phyloP scores from a whole-genome alignment of 1,140 invertebrate genomes.

The Drosophila malerkotliana region DNA sequence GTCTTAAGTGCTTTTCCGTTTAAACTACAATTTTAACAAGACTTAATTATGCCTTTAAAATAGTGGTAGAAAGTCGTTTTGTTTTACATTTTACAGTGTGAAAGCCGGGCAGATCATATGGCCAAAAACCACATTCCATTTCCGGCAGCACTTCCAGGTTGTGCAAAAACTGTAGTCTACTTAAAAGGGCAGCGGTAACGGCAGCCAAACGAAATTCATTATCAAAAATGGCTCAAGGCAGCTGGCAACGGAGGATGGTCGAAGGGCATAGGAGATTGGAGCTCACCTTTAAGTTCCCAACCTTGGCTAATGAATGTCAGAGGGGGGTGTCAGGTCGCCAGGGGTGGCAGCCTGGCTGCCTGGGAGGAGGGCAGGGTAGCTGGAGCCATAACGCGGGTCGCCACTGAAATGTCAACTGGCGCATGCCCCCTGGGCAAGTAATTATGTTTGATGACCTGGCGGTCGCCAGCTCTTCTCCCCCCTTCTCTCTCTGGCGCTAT shows the following conservation, averaged over 20 bases:
- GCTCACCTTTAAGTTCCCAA: constrained; percentile 55
- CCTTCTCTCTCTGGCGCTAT: not conserved
- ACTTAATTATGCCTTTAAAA: not conserved
- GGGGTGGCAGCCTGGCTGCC: not conserved
- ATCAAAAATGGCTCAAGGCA: constrained; percentile 55
- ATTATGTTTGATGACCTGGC: constrained; percentile 73
- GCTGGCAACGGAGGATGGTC: constrained; percentile 10
- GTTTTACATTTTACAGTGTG: not conserved
- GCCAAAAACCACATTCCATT: constrained; percentile 18
- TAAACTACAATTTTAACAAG: not conserved
- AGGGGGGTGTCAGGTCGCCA: not conserved
- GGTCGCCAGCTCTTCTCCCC: constrained; percentile 16
- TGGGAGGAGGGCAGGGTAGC: not conserved
- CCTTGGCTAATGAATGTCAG: constrained; percentile 50
- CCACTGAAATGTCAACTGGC: constrained; percentile 66
- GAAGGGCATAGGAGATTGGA: not conserved
- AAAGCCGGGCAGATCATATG: constrained; percentile 33
- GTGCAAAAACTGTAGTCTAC: constrained; percentile 41
- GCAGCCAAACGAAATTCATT: constrained; percentile 57
- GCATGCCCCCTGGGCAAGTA: constrained; percentile 73
- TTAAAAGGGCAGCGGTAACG: constrained; percentile 38
- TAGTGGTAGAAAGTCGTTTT: not conserved
- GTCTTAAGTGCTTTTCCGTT: not conserved
- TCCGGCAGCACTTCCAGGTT: constrained; percentile 17
- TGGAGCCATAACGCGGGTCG: constrained; percentile 22